phyloP scores from a whole-genome alignment of 1,140 invertebrate species.

The Venturia canescens region DNA sequence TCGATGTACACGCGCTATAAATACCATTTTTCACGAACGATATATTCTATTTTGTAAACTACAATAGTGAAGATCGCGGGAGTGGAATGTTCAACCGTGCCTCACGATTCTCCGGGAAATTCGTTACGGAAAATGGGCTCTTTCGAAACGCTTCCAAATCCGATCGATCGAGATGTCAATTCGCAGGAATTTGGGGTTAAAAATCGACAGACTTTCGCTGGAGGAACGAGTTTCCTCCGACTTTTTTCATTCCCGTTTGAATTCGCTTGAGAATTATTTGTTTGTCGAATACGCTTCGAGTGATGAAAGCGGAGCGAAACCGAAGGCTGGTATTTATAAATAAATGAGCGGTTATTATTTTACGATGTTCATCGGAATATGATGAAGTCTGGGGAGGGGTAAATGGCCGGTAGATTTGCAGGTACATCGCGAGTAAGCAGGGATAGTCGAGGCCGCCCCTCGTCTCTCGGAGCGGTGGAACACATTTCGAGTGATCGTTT shows the following conservation, averaged over 20 bases:
- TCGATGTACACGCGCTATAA: background rate
- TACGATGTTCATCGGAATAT: background rate
- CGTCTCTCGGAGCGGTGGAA: conserved; percentile 3
- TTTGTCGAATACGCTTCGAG: no score
- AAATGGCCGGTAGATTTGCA: background rate
- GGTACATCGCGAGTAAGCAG: background rate
- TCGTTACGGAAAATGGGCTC: no score
- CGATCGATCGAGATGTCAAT: no score
- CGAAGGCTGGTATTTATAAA: no score
- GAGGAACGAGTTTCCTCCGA: no score
- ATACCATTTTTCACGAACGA: background rate
- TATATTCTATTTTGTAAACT: background rate
- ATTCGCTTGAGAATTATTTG: no score
- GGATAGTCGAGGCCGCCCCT: conserved; percentile 13
- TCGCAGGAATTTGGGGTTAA: no score
- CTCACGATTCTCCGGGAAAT: no score
- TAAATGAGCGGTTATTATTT: background rate
- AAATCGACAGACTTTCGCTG: no score
- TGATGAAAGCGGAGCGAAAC: no score
- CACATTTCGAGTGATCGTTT: conserved; percentile 52
- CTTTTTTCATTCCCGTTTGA: no score
- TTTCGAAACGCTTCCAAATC: no score
- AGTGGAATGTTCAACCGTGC: background rate
- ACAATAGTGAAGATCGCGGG: background rate
- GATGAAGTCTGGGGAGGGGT: background rate